These are phyloP conservation scores for Palythoa grandiflora DNA, from an alignment of 92 coral and sea anemone genomes.

Conservation along the genomic window DNA sequence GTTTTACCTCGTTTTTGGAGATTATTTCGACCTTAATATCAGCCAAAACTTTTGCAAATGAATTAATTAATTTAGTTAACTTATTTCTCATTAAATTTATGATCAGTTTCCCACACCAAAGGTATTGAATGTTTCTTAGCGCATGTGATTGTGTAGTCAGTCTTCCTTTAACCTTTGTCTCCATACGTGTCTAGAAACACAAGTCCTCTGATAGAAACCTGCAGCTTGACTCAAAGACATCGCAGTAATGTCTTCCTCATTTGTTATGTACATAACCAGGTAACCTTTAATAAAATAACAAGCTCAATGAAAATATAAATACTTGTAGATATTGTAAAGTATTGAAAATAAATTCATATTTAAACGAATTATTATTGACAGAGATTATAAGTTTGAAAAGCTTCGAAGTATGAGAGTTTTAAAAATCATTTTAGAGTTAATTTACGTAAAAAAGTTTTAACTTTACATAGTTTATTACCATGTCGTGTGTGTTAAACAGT, in stretches of 20 bases:
- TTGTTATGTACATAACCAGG: constrained; percentile 31
- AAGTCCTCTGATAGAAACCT: constrained; percentile 37
- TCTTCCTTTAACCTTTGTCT: not conserved
- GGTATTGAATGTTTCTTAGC: not conserved
- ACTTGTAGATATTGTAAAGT: not conserved
- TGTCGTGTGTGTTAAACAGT: no score
- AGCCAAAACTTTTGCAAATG: not conserved
- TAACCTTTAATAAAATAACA: not conserved
- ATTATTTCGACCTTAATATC: not conserved
- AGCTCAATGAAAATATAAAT: not conserved
- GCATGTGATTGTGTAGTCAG: not conserved
- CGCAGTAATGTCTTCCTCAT: constrained; percentile 12
- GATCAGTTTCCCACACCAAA: not conserved
- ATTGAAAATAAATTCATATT: not conserved
- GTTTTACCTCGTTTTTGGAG: not conserved
- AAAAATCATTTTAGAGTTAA: no score
- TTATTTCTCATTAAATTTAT: not conserved
- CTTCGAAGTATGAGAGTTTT: not conserved
- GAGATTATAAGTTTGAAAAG: not conserved
- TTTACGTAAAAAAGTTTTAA: no score
- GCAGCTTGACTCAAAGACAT: constrained; percentile 16
- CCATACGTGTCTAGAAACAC: constrained; percentile 19
- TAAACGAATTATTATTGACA: not conserved
- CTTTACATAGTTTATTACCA: no score
- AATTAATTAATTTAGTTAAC: not conserved